Conservation (phyloP, 1,140 invertebrate genomes). For the Drosophila nigrodunni region DNA sequence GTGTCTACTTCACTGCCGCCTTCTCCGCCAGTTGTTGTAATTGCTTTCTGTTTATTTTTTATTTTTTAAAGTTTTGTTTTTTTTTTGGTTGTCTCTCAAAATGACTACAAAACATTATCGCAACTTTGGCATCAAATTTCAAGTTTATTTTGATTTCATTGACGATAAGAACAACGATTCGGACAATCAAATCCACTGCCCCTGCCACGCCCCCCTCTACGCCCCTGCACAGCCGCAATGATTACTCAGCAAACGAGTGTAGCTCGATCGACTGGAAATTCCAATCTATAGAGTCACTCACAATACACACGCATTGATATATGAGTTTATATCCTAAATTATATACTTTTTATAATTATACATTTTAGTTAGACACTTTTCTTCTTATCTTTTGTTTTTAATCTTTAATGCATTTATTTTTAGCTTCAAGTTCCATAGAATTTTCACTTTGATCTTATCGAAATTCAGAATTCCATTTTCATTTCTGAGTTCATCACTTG, state of each 20-base stretch:
- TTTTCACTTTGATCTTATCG: constrained; percentile 11
- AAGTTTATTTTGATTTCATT: constrained; percentile 67
- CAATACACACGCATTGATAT: not conserved
- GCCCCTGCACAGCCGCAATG: not conserved
- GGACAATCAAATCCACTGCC: constrained; percentile 5
- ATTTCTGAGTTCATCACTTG: constrained; percentile 4
- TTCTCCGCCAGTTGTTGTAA: constrained; percentile 16
- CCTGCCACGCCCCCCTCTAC: not conserved
- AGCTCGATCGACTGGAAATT: constrained; percentile 1
- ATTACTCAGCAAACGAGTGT: constrained; percentile 18
- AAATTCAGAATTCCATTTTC: constrained; percentile 11
- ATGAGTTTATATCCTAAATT: not conserved
- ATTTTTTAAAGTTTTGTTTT: constrained; percentile 31
- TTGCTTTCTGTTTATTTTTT: constrained; percentile 35
- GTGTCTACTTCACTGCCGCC: too few species aligned
- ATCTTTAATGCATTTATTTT: constrained; percentile 6
- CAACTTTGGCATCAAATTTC: constrained; percentile 67
- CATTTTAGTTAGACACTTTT: too few species aligned
- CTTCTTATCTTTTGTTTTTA: too few species aligned
- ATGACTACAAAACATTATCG: constrained; percentile 79
- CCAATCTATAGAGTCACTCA: constrained; percentile 4
- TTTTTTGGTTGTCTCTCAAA: constrained; percentile 63
- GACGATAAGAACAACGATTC: constrained; percentile 53
- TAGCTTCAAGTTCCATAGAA: not conserved
- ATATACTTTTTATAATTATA: not conserved